A percentile compares a stretch with the other conserved stretches of the same genome.
Evolutionary conservation across 2,113 vertebrate genomes (phyloP).

Genomic region (Notothenia coriiceps): DNA sequence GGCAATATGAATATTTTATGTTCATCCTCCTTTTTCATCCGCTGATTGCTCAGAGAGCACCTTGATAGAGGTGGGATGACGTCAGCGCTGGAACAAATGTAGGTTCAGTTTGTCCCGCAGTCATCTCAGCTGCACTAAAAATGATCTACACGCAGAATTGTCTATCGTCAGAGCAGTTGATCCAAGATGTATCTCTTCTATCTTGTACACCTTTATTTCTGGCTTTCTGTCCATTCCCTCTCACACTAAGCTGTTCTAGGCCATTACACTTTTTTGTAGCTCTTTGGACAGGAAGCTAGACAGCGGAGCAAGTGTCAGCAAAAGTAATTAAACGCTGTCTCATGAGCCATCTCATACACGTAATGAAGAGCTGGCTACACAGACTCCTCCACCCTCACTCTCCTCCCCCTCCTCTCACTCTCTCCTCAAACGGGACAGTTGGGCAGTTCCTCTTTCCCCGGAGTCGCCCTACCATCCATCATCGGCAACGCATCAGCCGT

Average conservation of each 20-base stretch:
- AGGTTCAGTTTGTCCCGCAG: neutral
- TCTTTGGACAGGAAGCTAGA: constrained; percentile 23
- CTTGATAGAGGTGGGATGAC: constrained; percentile 69
- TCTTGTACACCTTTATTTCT: constrained; percentile 18
- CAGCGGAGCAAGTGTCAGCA: constrained; percentile 39
- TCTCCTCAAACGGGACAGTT: constrained; percentile 38
- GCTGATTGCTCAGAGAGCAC: constrained; percentile 55
- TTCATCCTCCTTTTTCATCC: constrained; percentile 31
- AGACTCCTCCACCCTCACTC: constrained; percentile 6
- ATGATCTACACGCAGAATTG: neutral
- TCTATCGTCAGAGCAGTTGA: constrained; percentile 21
- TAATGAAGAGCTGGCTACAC: constrained; percentile 40
- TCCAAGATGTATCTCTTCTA: constrained; percentile 21
- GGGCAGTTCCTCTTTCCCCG: constrained; percentile 12
- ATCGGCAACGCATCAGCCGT: constrained; percentile 23
- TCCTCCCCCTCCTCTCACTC: constrained; percentile 3
- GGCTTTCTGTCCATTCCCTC: constrained; percentile 1
- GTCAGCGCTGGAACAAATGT: constrained; percentile 43
- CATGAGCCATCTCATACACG: constrained; percentile 28
- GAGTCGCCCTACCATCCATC: constrained; percentile 46
- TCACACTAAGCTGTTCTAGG: constrained; percentile 38
- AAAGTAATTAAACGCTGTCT: constrained; percentile 59
- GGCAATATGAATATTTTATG: constrained; percentile 68
- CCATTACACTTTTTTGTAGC: constrained; percentile 39
- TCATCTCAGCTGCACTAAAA: neutral